A percentile compares a stretch with the other conserved stretches of the same genome.
These are phyloP conservation scores for Chaetodon auriga DNA, from an alignment of 2,113 vertebrate species.

Conservation along the genomic window DNA sequence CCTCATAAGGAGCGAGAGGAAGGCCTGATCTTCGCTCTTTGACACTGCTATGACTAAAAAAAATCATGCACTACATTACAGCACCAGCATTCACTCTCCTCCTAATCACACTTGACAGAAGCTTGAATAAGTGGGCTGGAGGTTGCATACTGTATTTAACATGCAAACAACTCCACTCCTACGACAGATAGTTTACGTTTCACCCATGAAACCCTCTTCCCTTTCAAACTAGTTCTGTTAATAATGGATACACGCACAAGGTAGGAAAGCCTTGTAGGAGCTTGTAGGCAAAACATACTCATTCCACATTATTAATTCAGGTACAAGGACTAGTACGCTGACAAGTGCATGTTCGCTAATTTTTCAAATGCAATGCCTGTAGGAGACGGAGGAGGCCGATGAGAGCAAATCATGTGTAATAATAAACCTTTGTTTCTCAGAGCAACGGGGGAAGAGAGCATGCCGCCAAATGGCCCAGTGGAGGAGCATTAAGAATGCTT, in stretches of 20 bases:
- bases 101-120: constrained; percentile 34
- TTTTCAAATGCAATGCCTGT: constrained; percentile 62
- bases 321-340: constrained; percentile 52
- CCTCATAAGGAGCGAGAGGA: not conserved
- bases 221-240: constrained; percentile 29
- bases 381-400: constrained; percentile 64
- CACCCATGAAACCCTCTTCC: constrained; percentile 37
- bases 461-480: constrained; percentile 57
- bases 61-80: constrained; percentile 8
- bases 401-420: constrained; percentile 75
- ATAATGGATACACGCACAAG: constrained; percentile 52
- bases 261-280: constrained; percentile 34
- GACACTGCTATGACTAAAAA: not conserved
- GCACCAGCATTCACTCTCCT: constrained; percentile 3
- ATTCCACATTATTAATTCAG: constrained; percentile 74
- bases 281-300: constrained; percentile 55
- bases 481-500: constrained; percentile 63
- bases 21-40: not conserved
- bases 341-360: constrained; percentile 53
- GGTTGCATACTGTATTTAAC: constrained; percentile 38
- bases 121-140: constrained; percentile 11
- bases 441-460: constrained; percentile 48
- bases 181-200: constrained; percentile 26
- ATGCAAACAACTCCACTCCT: constrained; percentile 42
- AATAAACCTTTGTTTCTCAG: constrained; percentile 73